Base-by-base conservation (phyloP, 1,140 invertebrate species). In the Dendroctonus ponderosae region DNA sequence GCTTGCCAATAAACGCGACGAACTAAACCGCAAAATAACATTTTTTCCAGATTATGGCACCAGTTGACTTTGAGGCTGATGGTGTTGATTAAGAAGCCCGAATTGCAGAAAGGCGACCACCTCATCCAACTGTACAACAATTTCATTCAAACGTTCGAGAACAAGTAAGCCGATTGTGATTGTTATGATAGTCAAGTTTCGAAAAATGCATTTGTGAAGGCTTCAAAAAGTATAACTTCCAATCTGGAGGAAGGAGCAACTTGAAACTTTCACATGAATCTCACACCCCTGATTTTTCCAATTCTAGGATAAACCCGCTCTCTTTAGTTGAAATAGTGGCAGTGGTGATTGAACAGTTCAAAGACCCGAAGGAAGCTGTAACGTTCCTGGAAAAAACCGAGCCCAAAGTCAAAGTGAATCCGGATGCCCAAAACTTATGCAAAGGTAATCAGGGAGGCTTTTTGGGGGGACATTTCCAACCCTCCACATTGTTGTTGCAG, bases 71-170 rank as follows among this genome's bases (percentile, higher is more conserved):
- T 97, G 39, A 91, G 92, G 82, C 79, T 98, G 40, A 82, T 89
- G 40, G 82, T 84, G 53, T 91, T 98, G 78, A 91, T 97, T 1
- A 91, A 91, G 72, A 83, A 90, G 78, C 87, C 91, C 8, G 79
- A 86, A 0, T 81, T 96, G 51, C 88, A 93, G 72, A 85, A 89
- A 75, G 89, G 86, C 67, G 89, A 91, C 73, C 87, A 90, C 69
- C 80, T 97, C 0, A 85, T 93, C 62, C 87, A 95, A 76, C 80
- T 98, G 8, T 98, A 98, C 79, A 89, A 89, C 72, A 94, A 94
- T 76, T 97, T 98, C 76, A 83, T 98, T 51, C 86, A 89, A 53
- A 92, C 92, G 51, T 96, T 98, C 82, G 96, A 98, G 81, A 97
- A 90, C 80, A 97, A 96, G 94, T 97, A 80, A 88, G 88, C 67